Base-by-base conservation (phyloP, 2,797 vertebrate species). In the Microcaecilia unicolor region DNA sequence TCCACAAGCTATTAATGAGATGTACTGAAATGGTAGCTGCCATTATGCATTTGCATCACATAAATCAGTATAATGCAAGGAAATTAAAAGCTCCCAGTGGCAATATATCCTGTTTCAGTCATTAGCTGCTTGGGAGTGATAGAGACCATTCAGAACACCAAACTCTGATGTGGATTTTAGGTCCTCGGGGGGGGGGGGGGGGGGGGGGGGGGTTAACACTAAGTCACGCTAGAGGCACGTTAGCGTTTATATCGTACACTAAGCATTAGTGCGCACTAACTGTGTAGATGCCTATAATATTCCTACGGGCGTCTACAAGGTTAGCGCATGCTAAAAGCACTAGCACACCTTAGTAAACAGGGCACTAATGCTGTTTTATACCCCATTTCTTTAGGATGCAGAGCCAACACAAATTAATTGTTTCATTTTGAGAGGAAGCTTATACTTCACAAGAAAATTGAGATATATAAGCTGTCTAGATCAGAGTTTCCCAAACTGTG, bases 301-400 rank as follows among this genome's bases (percentile, higher is more conserved):
- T n/a, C n/a, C n/a, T n/a, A n/a, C n/a, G n/a, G n/a, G n/a, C n/a
- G n/a, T n/a, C n/a, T n/a, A n/a, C n/a, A n/a, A n/a, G n/a, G n/a
- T n/a, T n/a, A n/a, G n/a, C n/a, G n/a, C n/a, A n/a, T n/a, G n/a
- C n/a, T n/a, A n/a, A n/a, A n/a, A n/a, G n/a, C n/a, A n/a, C n/a
- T n/a, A n/a, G n/a, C n/a, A n/a, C n/a, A n/a, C n/a, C n/a, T n/a
- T n/a, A n/a, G n/a, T n/a, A n/a, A n/a, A n/a, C n/a, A n/a, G n/a
- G n/a, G n/a, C 51, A 46, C 76, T 88, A 89, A 91, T 83, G 78
- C 72, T 75, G 78, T 78, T 83, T 87, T 65, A 65, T 87, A 88
- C 81, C 80, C 87, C 81, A 89, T 83, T 91, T 92, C 81, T 81
- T 83, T 75, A 73, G 67, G 59, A 78, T 78, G 61, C 61, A 65